Percentiles rank a stretch among this genome's conserved stretches.
phyloP scores from a whole-genome alignment of 2,888 invertebrate genomes.

The Apamea sordens region DNA sequence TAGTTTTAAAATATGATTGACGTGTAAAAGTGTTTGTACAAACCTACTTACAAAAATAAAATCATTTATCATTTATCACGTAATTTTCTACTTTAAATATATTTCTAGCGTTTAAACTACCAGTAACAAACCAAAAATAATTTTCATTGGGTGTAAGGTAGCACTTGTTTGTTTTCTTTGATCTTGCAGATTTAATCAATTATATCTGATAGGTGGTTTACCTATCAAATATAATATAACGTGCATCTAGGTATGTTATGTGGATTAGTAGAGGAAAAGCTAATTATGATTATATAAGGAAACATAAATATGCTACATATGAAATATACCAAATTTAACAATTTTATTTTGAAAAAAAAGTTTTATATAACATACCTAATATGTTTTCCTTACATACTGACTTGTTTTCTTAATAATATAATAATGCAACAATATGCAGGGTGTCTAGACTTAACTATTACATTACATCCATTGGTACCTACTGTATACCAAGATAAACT shows the following conservation, averaged over 20 bases:
- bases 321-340: not conserved
- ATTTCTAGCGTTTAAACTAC: conserved; percentile 1
- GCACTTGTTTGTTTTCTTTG: not conserved
- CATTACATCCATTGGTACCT: not conserved
- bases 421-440: not conserved
- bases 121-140: not conserved
- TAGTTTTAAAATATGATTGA: too few relatives aligned
- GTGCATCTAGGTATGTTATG: not conserved
- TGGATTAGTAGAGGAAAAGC: not conserved
- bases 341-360: not conserved
- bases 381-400: too few relatives aligned
- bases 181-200: conserved; percentile 4
- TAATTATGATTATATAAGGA: not conserved
- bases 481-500: conserved; percentile 3
- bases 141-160: not conserved
- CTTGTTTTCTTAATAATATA: not conserved
- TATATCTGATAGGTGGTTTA: not conserved
- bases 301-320: not conserved
- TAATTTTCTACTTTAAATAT: conserved; percentile 22
- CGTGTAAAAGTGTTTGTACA: too few relatives aligned
- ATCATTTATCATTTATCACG: too few relatives aligned
- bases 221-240: not conserved
- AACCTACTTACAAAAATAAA: too few relatives aligned
- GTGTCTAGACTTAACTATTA: not conserved
- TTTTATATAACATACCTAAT: not conserved